Percentiles rank a stretch among this genome's conserved stretches.
These are phyloP conservation scores for Tetramorium alpestre DNA, from an alignment of 1,140 invertebrate species.

Conservation along the genomic window DNA sequence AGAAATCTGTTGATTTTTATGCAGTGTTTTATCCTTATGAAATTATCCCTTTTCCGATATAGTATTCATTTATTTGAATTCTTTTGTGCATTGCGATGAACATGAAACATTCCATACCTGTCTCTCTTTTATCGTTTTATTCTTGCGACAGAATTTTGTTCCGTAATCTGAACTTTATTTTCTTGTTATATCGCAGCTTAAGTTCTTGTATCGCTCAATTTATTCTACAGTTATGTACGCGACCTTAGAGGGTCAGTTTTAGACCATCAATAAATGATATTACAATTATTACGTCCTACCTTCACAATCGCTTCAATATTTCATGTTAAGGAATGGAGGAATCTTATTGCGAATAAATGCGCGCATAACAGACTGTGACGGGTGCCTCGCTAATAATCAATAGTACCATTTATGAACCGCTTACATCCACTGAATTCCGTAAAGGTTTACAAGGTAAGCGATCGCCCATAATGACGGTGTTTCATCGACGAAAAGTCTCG, in stretches of 20 bases:
- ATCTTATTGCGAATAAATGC: background rate
- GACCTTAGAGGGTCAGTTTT: background rate
- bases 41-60: too few relatives aligned
- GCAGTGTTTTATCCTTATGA: background rate
- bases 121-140: background rate
- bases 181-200: background rate
- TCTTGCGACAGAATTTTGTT: background rate
- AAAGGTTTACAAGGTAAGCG: conserved; percentile 26
- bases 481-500: background rate
- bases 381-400: conserved; percentile 17
- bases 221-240: background rate
- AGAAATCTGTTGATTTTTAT: background rate
- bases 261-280: background rate
- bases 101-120: background rate
- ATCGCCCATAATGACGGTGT: conserved; percentile 19
- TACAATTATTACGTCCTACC: background rate
- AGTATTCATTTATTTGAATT: background rate
- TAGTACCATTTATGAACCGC: background rate
- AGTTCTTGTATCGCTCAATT: background rate
- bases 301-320: background rate
- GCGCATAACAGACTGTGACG: background rate
- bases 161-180: background rate
- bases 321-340: background rate
- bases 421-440: background rate
- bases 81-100: background rate